Base-by-base conservation (phyloP, 2,888 invertebrate genomes). In the Hirtodrosophila duncani region DNA sequence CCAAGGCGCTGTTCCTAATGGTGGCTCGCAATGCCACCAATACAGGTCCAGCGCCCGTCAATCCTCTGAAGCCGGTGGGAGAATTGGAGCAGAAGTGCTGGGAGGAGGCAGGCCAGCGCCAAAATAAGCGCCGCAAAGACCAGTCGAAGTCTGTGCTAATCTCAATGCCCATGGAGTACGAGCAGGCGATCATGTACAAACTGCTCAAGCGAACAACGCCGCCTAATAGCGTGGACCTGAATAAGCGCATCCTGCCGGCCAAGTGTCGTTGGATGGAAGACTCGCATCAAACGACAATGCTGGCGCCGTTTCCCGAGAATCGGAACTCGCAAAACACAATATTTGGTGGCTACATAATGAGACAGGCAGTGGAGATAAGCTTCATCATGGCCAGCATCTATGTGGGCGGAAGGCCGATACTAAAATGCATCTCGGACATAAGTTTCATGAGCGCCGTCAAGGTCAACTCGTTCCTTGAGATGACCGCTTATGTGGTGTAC, bases 281-380 rank as follows among this genome's bases (percentile, higher is more conserved):
- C 6, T 71, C 78, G 8, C 87, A 85, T 20, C 80, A 91, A 10
- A 89, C 90, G 10, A 92, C 90, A 65, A 86, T 90, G 14, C 87
- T 89, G 27, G 87, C 89, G 50, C 89, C 90, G 1, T 91, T 91
- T 77, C 91, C 91, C 0, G 90, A 91, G 83, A 88, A 93, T 83
- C 88, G 92, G 37, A 94, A 94, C 86, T 87, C 93, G 16, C 93
- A 93, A 75, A 92, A 93, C 83, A 93, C 91, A 65, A 88, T 90
- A 14, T 94, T 94, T 83, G 94, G 94, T 43, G 94, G 94, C 0
- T 94, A 91, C 81, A 85, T 94, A 14, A 94, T 95, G 94, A 88
- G 93, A 10, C 89, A 91, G 67, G 94, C 93, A 0, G 88, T 90
- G 38, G 94, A 94, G 86, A 85, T 94, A 10, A 91, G 91, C 26